phyloP scores from a whole-genome alignment of 2,113 vertebrate species.

The Irena cyanogastra region DNA sequence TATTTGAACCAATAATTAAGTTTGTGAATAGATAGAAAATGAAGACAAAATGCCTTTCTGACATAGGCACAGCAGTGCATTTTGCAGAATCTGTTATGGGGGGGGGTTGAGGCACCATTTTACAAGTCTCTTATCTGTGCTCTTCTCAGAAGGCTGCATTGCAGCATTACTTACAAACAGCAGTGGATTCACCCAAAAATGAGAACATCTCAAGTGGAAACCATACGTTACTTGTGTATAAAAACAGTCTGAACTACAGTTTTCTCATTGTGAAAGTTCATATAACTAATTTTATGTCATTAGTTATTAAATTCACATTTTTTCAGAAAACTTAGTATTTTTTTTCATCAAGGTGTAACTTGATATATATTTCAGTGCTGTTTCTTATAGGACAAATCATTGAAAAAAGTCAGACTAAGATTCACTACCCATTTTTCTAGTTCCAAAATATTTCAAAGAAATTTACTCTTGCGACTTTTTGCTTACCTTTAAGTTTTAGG shows the following conservation, averaged over 20 bases:
- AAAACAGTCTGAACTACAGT: background rate
- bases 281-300: background rate
- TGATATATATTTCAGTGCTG: background rate
- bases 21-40: background rate
- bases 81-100: background rate
- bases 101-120: background rate
- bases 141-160: background rate
- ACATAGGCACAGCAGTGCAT: background rate
- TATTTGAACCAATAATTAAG: background rate
- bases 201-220: background rate
- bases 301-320: background rate
- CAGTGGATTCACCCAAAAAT: background rate
- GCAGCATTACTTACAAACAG: background rate
- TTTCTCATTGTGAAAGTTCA: background rate
- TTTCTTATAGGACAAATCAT: background rate
- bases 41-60: background rate
- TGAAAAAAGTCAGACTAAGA: background rate
- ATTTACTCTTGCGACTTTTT: constrained; percentile 5
- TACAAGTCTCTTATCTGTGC: background rate
- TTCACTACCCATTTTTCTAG: background rate
- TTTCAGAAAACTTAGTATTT: background rate
- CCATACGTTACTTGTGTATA: background rate
- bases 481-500: background rate
- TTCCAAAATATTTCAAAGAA: background rate
- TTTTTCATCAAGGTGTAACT: background rate